Base-by-base conservation (phyloP, 2,888 invertebrate genomes). In the Cyclophora albipunctata region DNA sequence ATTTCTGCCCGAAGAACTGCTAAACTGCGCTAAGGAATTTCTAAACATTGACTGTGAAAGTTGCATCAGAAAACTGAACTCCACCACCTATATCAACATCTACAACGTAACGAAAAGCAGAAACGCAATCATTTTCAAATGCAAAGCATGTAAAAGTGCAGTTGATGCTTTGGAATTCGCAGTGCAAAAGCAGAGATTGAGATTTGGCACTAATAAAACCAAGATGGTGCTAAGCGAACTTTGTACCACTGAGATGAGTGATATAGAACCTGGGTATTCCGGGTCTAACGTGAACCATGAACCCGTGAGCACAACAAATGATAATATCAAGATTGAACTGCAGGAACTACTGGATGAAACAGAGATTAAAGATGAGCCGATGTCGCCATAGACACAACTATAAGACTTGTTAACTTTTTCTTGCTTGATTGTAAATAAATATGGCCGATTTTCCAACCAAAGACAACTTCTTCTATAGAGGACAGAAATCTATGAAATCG, bases 191-290 rank as follows among this genome's bases (percentile, higher is more conserved):
- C 72, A 78, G 33, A 84, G 73, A 34, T 1, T 69, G 0, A 70
- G 67, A 33, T 47, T 57, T 0, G 76, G 78, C 33, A 48, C 55
- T 0, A 53, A 48, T 1, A 76, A 71, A 7, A 67, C 69, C 1
- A 79, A 82, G 51, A 68, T 80, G 64, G 76, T 84, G 3, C 49
- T 85, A 6, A 85, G 85, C 35, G 85, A 85, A 42, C 53, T 85
- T 0, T 85, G 85, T 50, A 84, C 82, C 0, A 61, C 83, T 0
- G 79, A 83, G 46, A 84, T 85, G 83, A 84, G 84, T 42, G 84
- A 78, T 0, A 76, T 73, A 0, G 79, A 79, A 3, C 57, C 56
- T 0, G 59, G 61, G 0, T 64, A 55, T 34, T 60, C 63, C 0
- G 60, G 69, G 0, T 71, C 72, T 20, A 20, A 20, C 20, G 20